Evolutionary conservation across 1,140 invertebrate species (phyloP).

Genomic region (Diorhabda carinulata): DNA sequence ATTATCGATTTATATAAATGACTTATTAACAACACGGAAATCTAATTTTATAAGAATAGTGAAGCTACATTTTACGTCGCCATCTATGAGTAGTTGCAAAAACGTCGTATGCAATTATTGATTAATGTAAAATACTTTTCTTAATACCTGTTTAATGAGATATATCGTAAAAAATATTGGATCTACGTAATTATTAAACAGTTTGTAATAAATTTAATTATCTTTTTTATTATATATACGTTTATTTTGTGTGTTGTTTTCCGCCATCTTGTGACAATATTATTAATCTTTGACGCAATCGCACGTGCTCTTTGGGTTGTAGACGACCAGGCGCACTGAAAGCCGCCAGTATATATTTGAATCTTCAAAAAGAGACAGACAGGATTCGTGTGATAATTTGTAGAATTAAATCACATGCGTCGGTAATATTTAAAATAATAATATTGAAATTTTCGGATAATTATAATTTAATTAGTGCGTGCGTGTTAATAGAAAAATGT

Average conservation of each 20-base stretch:
- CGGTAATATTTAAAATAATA: constrained; percentile 31
- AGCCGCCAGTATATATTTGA: constrained; percentile 13
- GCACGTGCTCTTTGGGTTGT: constrained; percentile 19
- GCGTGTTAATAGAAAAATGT: background rate
- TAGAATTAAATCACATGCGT: constrained; percentile 30
- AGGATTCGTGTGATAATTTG: background rate
- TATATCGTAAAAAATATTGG: too few species aligned
- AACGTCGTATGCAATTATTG: too few species aligned
- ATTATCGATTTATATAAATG: too few species aligned
- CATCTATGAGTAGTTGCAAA: too few species aligned
- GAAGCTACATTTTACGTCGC: too few species aligned
- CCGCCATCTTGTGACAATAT: constrained; percentile 7
- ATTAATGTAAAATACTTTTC: too few species aligned
- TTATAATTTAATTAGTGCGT: background rate
- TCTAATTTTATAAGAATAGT: too few species aligned
- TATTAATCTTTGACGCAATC: constrained; percentile 21
- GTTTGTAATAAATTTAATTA: too few species aligned
- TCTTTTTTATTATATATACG: too few species aligned
- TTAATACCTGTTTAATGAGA: too few species aligned
- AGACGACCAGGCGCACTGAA: constrained; percentile 18
- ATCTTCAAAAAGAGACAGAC: constrained; percentile 20
- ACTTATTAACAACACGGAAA: too few species aligned
- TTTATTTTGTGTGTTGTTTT: background rate
- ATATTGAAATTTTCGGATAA: constrained; percentile 11
- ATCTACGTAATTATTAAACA: too few species aligned